Evolutionary conservation across 2,888 invertebrate genomes (phyloP).

Genomic region (Cataglyphis altisquamis): DNA sequence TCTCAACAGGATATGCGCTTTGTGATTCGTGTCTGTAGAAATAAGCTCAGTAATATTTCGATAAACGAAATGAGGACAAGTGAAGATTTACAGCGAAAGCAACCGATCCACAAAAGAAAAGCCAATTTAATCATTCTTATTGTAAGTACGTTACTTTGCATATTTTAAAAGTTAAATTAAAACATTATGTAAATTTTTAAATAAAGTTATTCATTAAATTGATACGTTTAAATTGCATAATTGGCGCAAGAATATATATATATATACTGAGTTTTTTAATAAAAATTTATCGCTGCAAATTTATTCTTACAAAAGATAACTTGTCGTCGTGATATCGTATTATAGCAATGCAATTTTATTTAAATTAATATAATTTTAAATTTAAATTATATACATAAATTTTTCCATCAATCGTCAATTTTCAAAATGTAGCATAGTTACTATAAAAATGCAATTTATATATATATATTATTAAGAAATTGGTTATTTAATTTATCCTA

Average conservation of each 20-base stretch:
- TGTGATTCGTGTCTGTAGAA: slow-evolving; percentile 5
- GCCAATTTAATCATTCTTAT: slow-evolving; percentile 1
- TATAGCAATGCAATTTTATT: background rate
- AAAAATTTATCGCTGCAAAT: background rate
- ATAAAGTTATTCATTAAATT: slow-evolving; percentile 18
- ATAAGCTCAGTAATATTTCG: slow-evolving; percentile 13
- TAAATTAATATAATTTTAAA: background rate
- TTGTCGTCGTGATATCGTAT: background rate
- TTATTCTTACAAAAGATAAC: background rate
- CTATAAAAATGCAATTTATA: background rate
- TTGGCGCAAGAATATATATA: background rate
- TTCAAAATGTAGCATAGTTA: background rate
- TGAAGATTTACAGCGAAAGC: background rate
- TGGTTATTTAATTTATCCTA: background rate
- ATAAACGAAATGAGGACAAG: slow-evolving; percentile 13
- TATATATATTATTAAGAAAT: background rate
- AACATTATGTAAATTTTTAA: slow-evolving; percentile 1
- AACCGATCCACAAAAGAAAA: background rate
- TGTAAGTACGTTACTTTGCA: background rate
- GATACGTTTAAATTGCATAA: background rate
- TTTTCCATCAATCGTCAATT: background rate
- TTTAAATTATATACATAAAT: background rate
- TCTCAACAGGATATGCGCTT: slow-evolving; percentile 13
- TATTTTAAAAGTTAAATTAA: background rate
- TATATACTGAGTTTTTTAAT: background rate